Percentiles rank a stretch among this genome's conserved stretches.
phyloP scores from a whole-genome alignment of 2,888 invertebrate species.

The Clanis bilineata region DNA sequence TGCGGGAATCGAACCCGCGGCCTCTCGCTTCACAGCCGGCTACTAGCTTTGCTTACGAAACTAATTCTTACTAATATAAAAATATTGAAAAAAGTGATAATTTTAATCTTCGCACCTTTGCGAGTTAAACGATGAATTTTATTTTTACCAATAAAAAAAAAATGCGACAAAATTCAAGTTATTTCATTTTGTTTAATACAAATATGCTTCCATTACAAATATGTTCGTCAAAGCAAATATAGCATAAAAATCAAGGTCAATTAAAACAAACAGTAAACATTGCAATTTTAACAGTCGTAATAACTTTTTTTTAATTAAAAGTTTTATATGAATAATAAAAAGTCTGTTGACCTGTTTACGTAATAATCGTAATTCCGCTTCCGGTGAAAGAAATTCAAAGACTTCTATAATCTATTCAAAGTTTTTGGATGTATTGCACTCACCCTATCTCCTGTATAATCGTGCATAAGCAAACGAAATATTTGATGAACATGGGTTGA shows the following conservation, averaged over 20 bases:
- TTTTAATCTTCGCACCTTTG: too few relatives aligned
- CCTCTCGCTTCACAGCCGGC: too few relatives aligned
- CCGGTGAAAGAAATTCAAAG: neutral
- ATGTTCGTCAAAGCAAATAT: neutral
- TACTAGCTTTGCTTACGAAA: too few relatives aligned
- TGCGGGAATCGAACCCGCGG: too few relatives aligned
- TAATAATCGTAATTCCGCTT: constrained; percentile 21
- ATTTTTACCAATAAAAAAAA: too few relatives aligned
- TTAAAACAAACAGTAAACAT: neutral
- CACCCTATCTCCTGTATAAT: constrained; percentile 69
- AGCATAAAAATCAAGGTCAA: neutral
- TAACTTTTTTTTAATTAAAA: neutral
- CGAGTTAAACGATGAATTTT: too few relatives aligned
- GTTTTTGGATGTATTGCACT: constrained; percentile 40
- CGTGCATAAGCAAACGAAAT: constrained; percentile 67
- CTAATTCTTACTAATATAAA: too few relatives aligned
- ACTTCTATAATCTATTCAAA: neutral
- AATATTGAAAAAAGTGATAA: too few relatives aligned
- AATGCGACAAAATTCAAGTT: too few relatives aligned
- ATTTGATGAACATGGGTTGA: constrained; percentile 55
- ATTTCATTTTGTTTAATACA: too few relatives aligned
- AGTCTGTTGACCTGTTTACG: constrained; percentile 32
- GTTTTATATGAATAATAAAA: neutral
- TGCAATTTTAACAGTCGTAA: neutral
- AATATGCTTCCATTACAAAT: neutral